Evolutionary conservation across 2,797 vertebrate species (phyloP).

Genomic region (Molossus alvarezi): DNA sequence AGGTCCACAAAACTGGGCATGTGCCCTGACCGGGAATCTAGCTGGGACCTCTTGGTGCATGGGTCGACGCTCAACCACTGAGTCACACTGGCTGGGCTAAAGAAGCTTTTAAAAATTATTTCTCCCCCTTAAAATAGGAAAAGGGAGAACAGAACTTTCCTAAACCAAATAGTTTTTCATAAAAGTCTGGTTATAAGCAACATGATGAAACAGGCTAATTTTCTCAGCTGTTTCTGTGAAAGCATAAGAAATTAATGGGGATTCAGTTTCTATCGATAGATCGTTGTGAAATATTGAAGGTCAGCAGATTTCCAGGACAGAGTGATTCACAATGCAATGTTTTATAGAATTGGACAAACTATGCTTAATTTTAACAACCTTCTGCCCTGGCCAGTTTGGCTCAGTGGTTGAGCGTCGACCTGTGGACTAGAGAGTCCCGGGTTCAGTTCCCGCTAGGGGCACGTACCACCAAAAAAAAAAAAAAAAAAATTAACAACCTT

Average conservation of each 20-base stretch:
- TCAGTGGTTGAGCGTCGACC: too few relatives aligned
- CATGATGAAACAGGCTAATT: constrained; percentile 16
- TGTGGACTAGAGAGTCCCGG: too few relatives aligned
- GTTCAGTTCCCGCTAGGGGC: too few relatives aligned
- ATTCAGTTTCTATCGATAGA: not conserved
- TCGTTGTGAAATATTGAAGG: not conserved
- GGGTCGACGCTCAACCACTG: not conserved
- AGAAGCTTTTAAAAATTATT: not conserved
- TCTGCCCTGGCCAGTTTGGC: not conserved
- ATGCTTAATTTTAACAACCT: not conserved
- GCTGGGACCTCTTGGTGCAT: too few relatives aligned
- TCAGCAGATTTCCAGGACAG: not conserved
- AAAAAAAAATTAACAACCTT: not conserved
- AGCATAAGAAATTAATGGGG: not conserved
- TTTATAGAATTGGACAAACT: not conserved
- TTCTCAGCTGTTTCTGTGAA: constrained; percentile 35
- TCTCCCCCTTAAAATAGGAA: not conserved
- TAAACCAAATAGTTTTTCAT: not conserved
- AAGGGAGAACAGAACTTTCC: not conserved
- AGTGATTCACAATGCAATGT: not conserved
- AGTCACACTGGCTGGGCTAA: not conserved
- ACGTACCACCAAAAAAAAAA: too few relatives aligned
- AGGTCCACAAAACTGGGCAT: too few relatives aligned
- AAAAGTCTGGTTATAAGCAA: constrained; percentile 24
- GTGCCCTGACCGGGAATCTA: too few relatives aligned